Evolutionary conservation across 2,797 vertebrate genomes (phyloP).

Genomic region (Adelosebastes latens): DNA sequence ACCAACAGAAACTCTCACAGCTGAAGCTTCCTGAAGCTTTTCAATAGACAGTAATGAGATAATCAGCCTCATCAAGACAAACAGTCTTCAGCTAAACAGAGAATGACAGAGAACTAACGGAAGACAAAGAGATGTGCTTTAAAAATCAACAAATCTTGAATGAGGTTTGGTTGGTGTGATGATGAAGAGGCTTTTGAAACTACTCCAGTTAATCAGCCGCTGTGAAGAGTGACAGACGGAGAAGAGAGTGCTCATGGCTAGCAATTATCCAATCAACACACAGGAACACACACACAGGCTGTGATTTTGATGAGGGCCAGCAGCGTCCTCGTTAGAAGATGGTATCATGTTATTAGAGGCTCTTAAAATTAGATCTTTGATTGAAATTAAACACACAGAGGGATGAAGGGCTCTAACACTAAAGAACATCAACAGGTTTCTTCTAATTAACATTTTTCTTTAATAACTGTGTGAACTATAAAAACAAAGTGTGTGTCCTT

Average conservation of each 20-base stretch:
- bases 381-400: not conserved
- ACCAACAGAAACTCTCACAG: not conserved
- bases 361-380: conserved; percentile 2
- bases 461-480: not conserved
- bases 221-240: conserved; percentile 27
- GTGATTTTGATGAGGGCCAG: conserved; percentile 6
- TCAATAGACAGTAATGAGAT: not conserved
- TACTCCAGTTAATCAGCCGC: conserved; percentile 30
- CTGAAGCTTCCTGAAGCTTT: not conserved
- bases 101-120: not conserved
- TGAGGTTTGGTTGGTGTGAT: not conserved
- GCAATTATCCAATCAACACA: conserved; percentile 49
- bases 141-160: conserved; percentile 4
- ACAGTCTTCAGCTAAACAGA: not conserved
- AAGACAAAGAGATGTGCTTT: not conserved
- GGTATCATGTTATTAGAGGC: conserved; percentile 8
- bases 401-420: not conserved
- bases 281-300: not conserved
- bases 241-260: conserved; percentile 27
- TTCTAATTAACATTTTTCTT: not conserved
- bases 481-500: not conserved
- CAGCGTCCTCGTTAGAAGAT: conserved; percentile 1
- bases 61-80: not conserved
- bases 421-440: not conserved
- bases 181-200: conserved; percentile 26